phyloP scores from a whole-genome alignment of 2,888 invertebrate species.

The Lutraria lutraria region DNA sequence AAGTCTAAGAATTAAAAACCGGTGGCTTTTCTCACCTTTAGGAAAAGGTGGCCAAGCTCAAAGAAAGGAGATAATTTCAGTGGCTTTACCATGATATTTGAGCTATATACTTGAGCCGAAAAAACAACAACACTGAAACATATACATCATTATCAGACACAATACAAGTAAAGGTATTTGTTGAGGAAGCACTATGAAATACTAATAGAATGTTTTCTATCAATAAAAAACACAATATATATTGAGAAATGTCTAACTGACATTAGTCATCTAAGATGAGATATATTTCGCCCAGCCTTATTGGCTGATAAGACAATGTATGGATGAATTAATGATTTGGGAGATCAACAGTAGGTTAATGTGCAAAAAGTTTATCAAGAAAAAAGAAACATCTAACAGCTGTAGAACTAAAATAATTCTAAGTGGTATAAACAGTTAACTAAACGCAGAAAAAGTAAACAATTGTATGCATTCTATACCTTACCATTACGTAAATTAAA shows the following conservation, averaged over 20 bases:
- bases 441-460: not conserved
- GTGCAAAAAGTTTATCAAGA: constrained; percentile 35
- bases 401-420: not conserved
- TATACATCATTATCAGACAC: too few relatives aligned
- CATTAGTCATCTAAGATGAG: not conserved
- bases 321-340: constrained; percentile 39
- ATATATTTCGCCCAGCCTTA: constrained; percentile 17
- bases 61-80: too few relatives aligned
- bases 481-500: too few relatives aligned
- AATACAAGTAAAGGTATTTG: too few relatives aligned
- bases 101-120: too few relatives aligned
- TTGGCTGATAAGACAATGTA: constrained; percentile 28
- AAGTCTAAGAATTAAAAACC: too few relatives aligned
- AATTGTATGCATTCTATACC: not conserved
- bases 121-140: too few relatives aligned
- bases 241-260: not conserved
- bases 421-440: not conserved
- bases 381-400: constrained; percentile 5
- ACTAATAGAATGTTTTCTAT: not conserved
- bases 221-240: not conserved
- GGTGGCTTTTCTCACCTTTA: too few relatives aligned
- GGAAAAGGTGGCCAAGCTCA: too few relatives aligned
- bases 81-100: too few relatives aligned
- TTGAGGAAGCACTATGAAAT: too few relatives aligned
- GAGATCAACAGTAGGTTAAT: constrained; percentile 32